Conservation (phyloP, 2,888 invertebrate genomes). For the Scaptomyza flava region DNA sequence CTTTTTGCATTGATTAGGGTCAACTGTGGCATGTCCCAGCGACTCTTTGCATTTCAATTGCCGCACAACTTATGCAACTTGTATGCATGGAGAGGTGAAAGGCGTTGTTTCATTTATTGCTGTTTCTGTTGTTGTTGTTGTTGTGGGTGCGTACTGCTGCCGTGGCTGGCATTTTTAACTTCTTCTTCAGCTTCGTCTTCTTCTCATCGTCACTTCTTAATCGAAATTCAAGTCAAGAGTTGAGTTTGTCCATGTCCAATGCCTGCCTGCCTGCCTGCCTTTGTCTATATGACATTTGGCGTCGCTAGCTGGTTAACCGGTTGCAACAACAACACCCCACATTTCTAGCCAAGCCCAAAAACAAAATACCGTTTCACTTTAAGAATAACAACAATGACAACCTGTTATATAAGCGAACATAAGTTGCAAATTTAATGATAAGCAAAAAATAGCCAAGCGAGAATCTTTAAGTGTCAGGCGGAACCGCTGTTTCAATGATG, state of each 20-base stretch:
- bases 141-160: conserved; percentile 51
- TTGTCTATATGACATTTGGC: conserved; percentile 58
- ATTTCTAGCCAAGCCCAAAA: conserved; percentile 27
- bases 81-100: conserved; percentile 64
- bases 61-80: conserved; percentile 61
- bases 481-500: conserved; percentile 47
- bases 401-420: conserved; percentile 58
- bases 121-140: conserved; percentile 5
- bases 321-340: conserved; percentile 23
- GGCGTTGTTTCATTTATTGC: conserved; percentile 40
- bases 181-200: conserved; percentile 3
- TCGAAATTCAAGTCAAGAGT: conserved; percentile 53
- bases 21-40: conserved; percentile 51
- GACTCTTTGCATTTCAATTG: conserved; percentile 61
- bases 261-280: conserved; percentile 3
- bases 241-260: conserved; percentile 6
- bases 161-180: conserved; percentile 58
- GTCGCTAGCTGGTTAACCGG: conserved; percentile 33
- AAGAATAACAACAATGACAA: not conserved
- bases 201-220: conserved; percentile 37
- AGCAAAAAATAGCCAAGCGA: conserved; percentile 27
- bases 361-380: not conserved
- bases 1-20: conserved; percentile 64
- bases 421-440: conserved; percentile 57
- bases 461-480: conserved; percentile 51